Conservation (phyloP, 2,113 vertebrate species). For the Chionomys nivalis region DNA sequence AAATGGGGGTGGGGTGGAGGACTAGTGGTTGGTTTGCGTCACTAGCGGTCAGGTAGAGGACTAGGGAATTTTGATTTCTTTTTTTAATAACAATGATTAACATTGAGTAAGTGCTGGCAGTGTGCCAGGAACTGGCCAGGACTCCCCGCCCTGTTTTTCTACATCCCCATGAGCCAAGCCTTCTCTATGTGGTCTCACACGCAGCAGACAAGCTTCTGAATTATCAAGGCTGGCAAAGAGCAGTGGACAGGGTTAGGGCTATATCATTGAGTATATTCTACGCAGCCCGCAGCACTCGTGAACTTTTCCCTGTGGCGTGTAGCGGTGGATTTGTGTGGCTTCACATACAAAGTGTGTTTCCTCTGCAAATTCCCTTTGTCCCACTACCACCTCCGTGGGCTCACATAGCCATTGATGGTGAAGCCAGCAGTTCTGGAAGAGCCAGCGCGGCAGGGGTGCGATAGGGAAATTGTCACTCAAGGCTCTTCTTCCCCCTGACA, state of each 20-base stretch:
- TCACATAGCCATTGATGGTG: not conserved
- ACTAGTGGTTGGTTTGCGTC: not conserved
- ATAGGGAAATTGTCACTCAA: not conserved
- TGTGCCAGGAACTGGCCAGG: constrained; percentile 62
- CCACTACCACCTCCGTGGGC: accelerated
- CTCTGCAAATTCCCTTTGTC: not conserved
- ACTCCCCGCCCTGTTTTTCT: constrained; percentile 1
- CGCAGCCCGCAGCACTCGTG: not conserved
- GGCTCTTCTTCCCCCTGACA: not conserved
- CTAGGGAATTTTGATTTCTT: constrained; percentile 27
- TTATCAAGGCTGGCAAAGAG: not conserved
- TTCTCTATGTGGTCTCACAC: constrained; percentile 50
- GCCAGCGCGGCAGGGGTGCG: not conserved
- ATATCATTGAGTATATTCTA: not conserved
- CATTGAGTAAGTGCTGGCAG: constrained; percentile 58
- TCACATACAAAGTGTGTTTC: not conserved
- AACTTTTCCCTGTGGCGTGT: not conserved
- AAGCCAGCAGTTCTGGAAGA: not conserved
- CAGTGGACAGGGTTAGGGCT: not conserved
- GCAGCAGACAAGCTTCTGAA: not conserved
- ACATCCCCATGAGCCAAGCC: not conserved
- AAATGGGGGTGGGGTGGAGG: not conserved
- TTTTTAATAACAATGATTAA: constrained; percentile 65
- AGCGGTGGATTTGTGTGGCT: not conserved
- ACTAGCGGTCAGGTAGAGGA: constrained; percentile 1